Base-by-base conservation (phyloP, 2,113 vertebrate species). In the Typhlomys cinereus region DNA sequence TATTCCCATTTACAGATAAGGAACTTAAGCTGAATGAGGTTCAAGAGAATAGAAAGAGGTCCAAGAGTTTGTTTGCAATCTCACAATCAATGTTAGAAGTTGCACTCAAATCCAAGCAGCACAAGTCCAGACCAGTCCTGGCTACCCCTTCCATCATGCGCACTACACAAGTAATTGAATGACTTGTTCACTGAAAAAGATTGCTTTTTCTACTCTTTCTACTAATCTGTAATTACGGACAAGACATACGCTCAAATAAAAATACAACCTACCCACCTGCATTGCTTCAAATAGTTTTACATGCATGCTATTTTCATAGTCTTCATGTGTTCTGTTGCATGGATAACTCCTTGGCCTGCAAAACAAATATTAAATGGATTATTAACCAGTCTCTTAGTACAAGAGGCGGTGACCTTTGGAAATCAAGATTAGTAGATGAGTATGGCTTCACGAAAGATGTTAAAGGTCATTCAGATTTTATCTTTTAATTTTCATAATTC, bases 301-400 rank as follows among this genome's bases (percentile, higher is more conserved):
- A 66, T 31, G 71, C 87, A 66, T 31, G 71, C 36, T 83, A 3
- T 84, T 94, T 95, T 92, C 34, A 85, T 71, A 64, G 88, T 95
- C 70, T 88, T 95, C 94, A 80, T 91, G 25, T 85, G 57, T 93
- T 95, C 94, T 94, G 94, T 95, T 88, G 69, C 89, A 41, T 93
- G 62, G 27, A 75, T 96, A 85, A 96, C 96, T 75, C 62, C 41
- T 91, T 81, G 64, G 34, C n/a, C 52, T 92, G 86, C 70, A 89
- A 95, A 94, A 67, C 46, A 96, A 91, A 96, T 87, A 92, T 57
- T 89, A 96, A n/a, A 97, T 97, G 91, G 92, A 96, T 97, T 98
- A 97, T 97, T 98, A 97, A 96, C 57, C 66, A 94, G 95, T 95
- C 50, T 59, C 64, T 12, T 6, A 89, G 21, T 89, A 89, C 71